Conservation (phyloP, 2,113 vertebrate species). For the Hippolais icterina region DNA sequence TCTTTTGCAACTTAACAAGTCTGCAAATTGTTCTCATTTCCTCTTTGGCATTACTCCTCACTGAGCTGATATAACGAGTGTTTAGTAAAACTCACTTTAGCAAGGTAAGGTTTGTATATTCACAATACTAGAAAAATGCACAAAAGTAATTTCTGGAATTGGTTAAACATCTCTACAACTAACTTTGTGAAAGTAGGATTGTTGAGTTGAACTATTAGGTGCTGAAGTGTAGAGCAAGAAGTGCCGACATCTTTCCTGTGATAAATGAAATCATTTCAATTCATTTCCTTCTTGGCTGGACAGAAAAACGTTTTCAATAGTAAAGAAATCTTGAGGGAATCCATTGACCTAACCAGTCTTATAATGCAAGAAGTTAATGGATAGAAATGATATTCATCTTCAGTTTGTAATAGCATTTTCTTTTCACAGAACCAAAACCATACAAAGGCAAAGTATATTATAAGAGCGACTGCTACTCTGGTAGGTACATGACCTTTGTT, state of each 20-base stretch:
- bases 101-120: constrained; percentile 22
- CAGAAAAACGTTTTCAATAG: constrained; percentile 75
- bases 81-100: constrained; percentile 12
- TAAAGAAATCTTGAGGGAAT: constrained; percentile 75
- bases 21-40: constrained; percentile 48
- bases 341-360: constrained; percentile 72
- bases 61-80: not conserved
- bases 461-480: not conserved
- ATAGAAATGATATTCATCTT: constrained; percentile 77
- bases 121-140: not conserved
- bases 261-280: constrained; percentile 80
- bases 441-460: constrained; percentile 31
- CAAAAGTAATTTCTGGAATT: not conserved
- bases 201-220: constrained; percentile 56
- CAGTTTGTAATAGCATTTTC: constrained; percentile 72
- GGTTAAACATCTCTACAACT: constrained; percentile 21
- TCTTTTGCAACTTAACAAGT: constrained; percentile 42
- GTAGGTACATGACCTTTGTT: constrained; percentile 64
- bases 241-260: constrained; percentile 35
- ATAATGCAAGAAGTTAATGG: constrained; percentile 76
- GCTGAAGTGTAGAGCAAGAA: constrained; percentile 51
- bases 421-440: constrained; percentile 22
- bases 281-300: constrained; percentile 73
- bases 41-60: not conserved
- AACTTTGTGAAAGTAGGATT: constrained; percentile 46